phyloP scores from a whole-genome alignment of 2,113 vertebrate species.

The Phalacrocorax carbo region DNA sequence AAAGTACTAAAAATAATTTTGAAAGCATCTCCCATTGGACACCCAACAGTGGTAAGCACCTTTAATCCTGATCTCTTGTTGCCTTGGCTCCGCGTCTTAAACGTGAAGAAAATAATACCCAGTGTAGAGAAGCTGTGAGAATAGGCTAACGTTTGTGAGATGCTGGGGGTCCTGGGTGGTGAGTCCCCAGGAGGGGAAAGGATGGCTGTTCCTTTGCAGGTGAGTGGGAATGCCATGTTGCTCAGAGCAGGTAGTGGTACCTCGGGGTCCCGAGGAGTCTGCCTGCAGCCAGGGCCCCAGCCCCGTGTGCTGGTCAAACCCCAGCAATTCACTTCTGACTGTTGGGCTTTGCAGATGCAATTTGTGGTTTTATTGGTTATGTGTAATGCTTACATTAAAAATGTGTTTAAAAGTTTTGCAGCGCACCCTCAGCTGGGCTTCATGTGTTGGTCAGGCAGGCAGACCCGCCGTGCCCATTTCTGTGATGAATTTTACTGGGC shows the following conservation, averaged over 20 bases:
- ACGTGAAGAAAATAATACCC: neutral
- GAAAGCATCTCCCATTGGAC: neutral
- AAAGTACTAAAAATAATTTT: neutral
- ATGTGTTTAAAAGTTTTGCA: neutral
- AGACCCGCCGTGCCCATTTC: neutral
- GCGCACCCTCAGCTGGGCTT: neutral
- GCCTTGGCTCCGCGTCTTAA: neutral
- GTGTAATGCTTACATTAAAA: neutral
- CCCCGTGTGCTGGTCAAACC: neutral
- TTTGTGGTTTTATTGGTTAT: neutral
- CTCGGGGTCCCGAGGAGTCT: neutral
- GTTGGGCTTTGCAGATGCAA: neutral
- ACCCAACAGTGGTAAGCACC: neutral
- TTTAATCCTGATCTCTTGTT: neutral
- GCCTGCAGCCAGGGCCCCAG: neutral
- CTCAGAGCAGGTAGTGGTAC: neutral
- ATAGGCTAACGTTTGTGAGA: neutral
- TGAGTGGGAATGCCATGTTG: fast-evolving
- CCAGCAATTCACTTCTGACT: neutral
- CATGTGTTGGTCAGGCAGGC: fast-evolving
- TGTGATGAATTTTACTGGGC: neutral
- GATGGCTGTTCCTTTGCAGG: neutral
- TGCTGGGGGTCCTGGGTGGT: neutral
- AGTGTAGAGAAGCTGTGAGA: neutral
- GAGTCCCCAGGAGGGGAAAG: neutral